These are phyloP conservation scores for Epizoanthus stellaris DNA, from an alignment of 92 coral and sea anemone genomes.

Conservation along the genomic window DNA sequence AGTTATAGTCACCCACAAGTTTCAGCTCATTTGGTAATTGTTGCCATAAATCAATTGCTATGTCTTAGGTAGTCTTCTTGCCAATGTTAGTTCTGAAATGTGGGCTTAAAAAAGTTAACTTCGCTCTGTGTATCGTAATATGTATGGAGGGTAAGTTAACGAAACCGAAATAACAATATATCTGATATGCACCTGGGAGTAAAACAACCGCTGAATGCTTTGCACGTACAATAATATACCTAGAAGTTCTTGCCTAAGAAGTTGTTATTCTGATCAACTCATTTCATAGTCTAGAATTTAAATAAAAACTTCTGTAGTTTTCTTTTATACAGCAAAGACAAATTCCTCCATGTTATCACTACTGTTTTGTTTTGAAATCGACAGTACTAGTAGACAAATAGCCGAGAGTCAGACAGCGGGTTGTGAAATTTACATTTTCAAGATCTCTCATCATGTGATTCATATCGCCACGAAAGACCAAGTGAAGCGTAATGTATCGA, in stretches of 20 bases:
- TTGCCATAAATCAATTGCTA: too few species aligned
- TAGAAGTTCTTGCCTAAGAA: conserved; percentile 21
- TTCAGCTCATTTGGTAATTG: background rate
- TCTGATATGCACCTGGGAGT: conserved; percentile 1
- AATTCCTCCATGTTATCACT: background rate
- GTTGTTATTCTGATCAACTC: conserved; percentile 18
- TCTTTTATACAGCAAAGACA: background rate
- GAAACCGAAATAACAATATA: conserved; percentile 23
- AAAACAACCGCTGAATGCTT: conserved; percentile 23
- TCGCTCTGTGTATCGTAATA: background rate
- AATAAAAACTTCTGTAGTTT: background rate
- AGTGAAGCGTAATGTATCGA: too few species aligned
- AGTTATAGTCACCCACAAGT: background rate
- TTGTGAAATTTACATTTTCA: background rate
- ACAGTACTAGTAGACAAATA: background rate
- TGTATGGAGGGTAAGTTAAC: conserved; percentile 20
- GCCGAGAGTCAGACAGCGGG: background rate
- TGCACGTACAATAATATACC: conserved; percentile 16
- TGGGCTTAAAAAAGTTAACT: too few species aligned
- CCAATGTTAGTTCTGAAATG: too few species aligned
- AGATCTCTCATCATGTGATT: too few species aligned
- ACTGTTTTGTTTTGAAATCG: conserved; percentile 2
- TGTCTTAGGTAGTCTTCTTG: too few species aligned
- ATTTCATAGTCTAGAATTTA: background rate
- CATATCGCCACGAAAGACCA: background rate